Evolutionary conservation across 53 echinoderm and acorn worm genomes (phyloP).

Genomic region (Luidia sarsii): DNA sequence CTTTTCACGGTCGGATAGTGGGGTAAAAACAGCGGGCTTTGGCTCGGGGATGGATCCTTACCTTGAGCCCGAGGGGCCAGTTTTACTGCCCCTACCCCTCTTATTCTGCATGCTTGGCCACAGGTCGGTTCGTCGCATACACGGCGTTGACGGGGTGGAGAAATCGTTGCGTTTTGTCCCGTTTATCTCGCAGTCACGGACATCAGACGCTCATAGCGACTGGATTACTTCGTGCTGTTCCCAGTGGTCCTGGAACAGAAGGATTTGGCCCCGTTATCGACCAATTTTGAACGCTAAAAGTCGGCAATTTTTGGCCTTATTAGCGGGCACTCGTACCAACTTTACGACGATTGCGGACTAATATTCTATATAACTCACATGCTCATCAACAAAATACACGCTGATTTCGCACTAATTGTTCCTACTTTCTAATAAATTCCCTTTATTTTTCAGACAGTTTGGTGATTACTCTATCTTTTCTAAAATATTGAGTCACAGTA

Average conservation of each 20-base stretch:
- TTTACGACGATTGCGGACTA: constrained; percentile 62
- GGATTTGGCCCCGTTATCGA: constrained; percentile 47
- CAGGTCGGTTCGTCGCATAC: constrained; percentile 37
- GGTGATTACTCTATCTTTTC: too few species aligned
- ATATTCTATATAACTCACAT: constrained; percentile 21
- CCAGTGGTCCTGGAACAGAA: constrained; percentile 63
- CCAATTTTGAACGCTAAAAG: constrained; percentile 47
- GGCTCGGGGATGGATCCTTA: too few species aligned
- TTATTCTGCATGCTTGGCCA: constrained; percentile 55
- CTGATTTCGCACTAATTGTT: too few species aligned
- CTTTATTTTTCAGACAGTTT: too few species aligned
- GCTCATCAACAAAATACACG: constrained; percentile 31
- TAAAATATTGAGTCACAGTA: too few species aligned
- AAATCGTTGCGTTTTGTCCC: constrained; percentile 23
- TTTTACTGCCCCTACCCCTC: constrained; percentile 42
- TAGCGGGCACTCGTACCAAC: constrained; percentile 54
- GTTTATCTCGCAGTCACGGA: constrained; percentile 48
- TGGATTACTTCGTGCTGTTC: constrained; percentile 36
- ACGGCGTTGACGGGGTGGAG: constrained; percentile 42
- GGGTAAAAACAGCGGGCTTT: too few species aligned
- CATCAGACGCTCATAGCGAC: constrained; percentile 70
- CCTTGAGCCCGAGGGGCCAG: constrained; percentile 54
- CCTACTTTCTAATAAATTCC: too few species aligned
- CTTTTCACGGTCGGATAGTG: too few species aligned
- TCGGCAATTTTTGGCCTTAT: constrained; percentile 61